Base-by-base conservation (phyloP, 2,113 vertebrate species). In the Maccullochella peelii region DNA sequence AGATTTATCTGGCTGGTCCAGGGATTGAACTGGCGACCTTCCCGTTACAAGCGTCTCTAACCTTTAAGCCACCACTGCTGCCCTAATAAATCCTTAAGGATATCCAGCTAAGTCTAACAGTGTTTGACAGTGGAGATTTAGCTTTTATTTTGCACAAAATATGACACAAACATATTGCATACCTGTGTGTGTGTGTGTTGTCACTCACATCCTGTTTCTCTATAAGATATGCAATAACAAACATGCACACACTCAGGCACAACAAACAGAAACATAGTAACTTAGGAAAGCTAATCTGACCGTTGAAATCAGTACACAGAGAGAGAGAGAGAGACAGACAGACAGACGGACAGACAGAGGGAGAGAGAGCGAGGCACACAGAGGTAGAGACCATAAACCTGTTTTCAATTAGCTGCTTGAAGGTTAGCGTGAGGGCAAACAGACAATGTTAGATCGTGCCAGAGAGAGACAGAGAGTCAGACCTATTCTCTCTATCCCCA, bases 381-480 rank as follows among this genome's bases (percentile, higher is more conserved):
- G n/a, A n/a, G n/a, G n/a, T n/a, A n/a, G n/a, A n/a, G n/a, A 68
- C 67, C 33, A 18, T 84, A 82, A 86, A 86, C 74, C 77, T 84
- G 78, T 86, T 90, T 84, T 82, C 61, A 84, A 70, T 90, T 88
- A 88, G 84, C 84, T 80, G 78, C 81, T 80, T 88, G 86, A 90
- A 88, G 85, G 85, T 87, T 83, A 73, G 57, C 59, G 68, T 0
- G 42, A 90, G 88, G 88, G 52, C 82, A 77, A 80, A 59, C 40
- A 86, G 58, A 71, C 67, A 65, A 82, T 63, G 69, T 71, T 78
- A 38, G 52, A 61, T 77, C 62, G 49, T 61, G 49, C 50, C 20
- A 69, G 52, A 76, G 25, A 23, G 58, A 47, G n/a, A 2, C 38
- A 12, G 61, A 54, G 6, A 30, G 44, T 57, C 73, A 18, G 10